Evolutionary conservation across 2,888 invertebrate species (phyloP), one percentile per base, ranked within the genome.

Genomic region (Drosophila kuntzei): DNA sequence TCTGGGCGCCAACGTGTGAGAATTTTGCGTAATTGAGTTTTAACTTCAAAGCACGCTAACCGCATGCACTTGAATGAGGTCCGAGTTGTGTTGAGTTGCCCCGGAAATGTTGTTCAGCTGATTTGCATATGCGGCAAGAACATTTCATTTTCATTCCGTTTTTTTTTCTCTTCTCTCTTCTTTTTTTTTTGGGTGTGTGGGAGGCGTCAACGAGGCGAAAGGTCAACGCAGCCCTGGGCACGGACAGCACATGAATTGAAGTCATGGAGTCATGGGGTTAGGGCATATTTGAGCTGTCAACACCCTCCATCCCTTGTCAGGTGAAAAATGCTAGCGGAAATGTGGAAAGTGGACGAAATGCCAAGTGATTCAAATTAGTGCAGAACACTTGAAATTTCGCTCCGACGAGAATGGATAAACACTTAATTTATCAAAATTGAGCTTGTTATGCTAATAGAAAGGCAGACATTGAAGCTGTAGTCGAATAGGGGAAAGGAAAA

Each of bases 371-470:
- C 70, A 84, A 88, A 88, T 88, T 86, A 86, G 84, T 77, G 77
- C 60, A 58, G 57, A 16, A 53, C 55, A 64, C 68, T 59, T 63
- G 70, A 76, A 78, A 64, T 64, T 69, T 66, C 47, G 39, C 54
- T 54, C 34, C 44, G 66, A 71, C 51, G 44, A 53, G 57, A 50
- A 79, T 87, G 79, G 89, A 84, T 91, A 90, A 90, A 90, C 90
- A 91, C 90, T 90, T 90, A 88, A 90, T 90, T 90, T 90, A 89
- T 90, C 87, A 90, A 84, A 79, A 87, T 86, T 79, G 77, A 70
- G 83, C 89, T 89, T 84, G 90, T 88, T 90, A 90, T 89, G 83
- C 85, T 87, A 90, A 90, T 90, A 89, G 89, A 84, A 74, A 59
- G 60, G 34, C 75, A 76, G 75, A 78, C 75, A 62, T 22, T 18